A percentile compares a stretch with the other conserved stretches of the same genome.
phyloP scores from a whole-genome alignment of 2,888 invertebrate species.

The Lasioglossum vierecki region DNA sequence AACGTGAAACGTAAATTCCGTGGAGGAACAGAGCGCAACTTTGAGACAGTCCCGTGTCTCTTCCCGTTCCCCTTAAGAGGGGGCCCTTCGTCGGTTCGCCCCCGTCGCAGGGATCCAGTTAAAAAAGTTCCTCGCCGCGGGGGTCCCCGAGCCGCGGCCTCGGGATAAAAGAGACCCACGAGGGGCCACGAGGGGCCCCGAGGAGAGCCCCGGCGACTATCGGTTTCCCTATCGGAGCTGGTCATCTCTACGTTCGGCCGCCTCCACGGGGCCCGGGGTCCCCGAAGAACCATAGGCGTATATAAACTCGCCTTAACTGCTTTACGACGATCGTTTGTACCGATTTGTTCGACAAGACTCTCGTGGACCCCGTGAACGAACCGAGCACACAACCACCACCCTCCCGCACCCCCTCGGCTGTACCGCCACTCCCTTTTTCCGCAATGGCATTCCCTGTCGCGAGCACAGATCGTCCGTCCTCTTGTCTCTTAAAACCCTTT shows the following conservation, averaged over 20 bases:
- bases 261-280: constrained; percentile 68
- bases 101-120: constrained; percentile 52
- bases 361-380: constrained; percentile 11
- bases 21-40: constrained; percentile 56
- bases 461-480: constrained; percentile 10
- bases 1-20: constrained; percentile 38
- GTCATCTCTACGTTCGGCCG: constrained; percentile 77
- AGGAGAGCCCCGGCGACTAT: constrained; percentile 73
- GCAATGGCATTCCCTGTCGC: constrained; percentile 27
- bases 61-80: constrained; percentile 14
- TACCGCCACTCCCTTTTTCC: constrained; percentile 25
- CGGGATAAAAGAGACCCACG: constrained; percentile 67
- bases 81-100: constrained; percentile 28
- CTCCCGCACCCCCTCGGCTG: background rate
- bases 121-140: constrained; percentile 70
- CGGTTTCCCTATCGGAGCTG: constrained; percentile 80
- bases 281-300: constrained; percentile 70
- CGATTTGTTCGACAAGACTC: constrained; percentile 83
- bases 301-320: constrained; percentile 82
- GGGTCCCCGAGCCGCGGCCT: constrained; percentile 69
- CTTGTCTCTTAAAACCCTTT: constrained; percentile 1
- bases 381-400: constrained; percentile 8
- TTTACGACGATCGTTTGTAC: constrained; percentile 84
- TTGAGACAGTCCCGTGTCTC: constrained; percentile 52
- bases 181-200: constrained; percentile 49